Evolutionary conservation across 2,797 vertebrate species (phyloP).

Genomic region (Jordanella pulchra): DNA sequence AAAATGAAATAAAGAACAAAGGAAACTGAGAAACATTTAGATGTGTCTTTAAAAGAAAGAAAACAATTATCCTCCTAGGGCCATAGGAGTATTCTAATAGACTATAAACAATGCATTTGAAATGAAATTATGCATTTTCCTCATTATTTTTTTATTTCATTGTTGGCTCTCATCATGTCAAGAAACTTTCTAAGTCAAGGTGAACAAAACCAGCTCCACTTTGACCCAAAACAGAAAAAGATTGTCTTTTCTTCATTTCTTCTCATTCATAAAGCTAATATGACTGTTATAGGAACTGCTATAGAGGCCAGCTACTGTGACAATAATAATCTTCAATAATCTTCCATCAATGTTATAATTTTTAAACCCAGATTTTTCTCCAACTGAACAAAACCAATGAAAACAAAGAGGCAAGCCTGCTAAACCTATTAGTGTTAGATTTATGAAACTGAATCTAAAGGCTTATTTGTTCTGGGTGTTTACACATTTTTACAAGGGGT

Average conservation of each 20-base stretch:
- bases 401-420: too few species aligned
- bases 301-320: neutral
- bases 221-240: too few species aligned
- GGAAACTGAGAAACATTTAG: conserved; percentile 8
- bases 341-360: neutral
- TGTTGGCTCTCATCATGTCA: too few species aligned
- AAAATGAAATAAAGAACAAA: conserved; percentile 39
- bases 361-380: neutral
- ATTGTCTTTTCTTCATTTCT: too few species aligned
- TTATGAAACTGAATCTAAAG: neutral
- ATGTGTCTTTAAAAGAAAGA: neutral
- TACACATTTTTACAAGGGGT: neutral
- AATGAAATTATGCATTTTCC: too few species aligned
- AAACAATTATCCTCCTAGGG: neutral
- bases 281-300: neutral
- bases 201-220: too few species aligned
- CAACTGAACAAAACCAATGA: neutral
- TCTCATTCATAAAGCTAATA: too few species aligned
- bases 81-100: too few species aligned
- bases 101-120: too few species aligned
- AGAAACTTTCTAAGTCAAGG: too few species aligned
- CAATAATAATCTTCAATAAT: neutral
- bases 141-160: too few species aligned
- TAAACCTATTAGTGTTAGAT: too few species aligned
- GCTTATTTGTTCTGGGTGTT: neutral